Conservation (phyloP, 2,888 invertebrate genomes). For the Athalia cordata region DNA sequence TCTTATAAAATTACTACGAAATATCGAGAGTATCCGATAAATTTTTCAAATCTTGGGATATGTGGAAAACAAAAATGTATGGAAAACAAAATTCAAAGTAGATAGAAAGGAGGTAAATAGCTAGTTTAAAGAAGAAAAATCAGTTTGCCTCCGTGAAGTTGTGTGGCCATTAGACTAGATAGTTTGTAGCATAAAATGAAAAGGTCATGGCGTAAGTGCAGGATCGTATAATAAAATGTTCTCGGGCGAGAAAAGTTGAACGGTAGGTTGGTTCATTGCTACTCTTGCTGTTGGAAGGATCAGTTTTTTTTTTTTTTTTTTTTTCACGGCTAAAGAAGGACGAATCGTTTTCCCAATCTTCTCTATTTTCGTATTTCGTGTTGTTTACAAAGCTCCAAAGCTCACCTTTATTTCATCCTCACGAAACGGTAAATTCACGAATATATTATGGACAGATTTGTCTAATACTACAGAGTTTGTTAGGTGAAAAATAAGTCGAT, state of each 20-base stretch:
- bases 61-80: too few species aligned
- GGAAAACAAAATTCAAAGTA: too few species aligned
- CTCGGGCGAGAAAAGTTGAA: background rate
- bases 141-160: too few species aligned
- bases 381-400: conserved; percentile 7
- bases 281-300: background rate
- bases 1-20: background rate
- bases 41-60: too few species aligned
- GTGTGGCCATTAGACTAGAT: too few species aligned
- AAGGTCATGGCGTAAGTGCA: too few species aligned
- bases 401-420: conserved; percentile 31
- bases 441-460: too few species aligned
- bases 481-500: conserved; percentile 30
- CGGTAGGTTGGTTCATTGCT: conserved; percentile 5
- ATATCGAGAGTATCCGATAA: background rate
- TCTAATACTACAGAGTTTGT: background rate
- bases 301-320: too few species aligned
- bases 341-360: background rate
- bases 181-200: too few species aligned
- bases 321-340: background rate
- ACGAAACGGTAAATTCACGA: conserved; percentile 1
- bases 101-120: too few species aligned
- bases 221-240: too few species aligned
- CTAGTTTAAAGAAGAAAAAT: too few species aligned
- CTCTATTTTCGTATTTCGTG: background rate